Percentiles rank a stretch among this genome's conserved stretches.
These are phyloP conservation scores for Lutraria lutraria DNA, from an alignment of 2,888 invertebrate genomes.

Conservation along the genomic window DNA sequence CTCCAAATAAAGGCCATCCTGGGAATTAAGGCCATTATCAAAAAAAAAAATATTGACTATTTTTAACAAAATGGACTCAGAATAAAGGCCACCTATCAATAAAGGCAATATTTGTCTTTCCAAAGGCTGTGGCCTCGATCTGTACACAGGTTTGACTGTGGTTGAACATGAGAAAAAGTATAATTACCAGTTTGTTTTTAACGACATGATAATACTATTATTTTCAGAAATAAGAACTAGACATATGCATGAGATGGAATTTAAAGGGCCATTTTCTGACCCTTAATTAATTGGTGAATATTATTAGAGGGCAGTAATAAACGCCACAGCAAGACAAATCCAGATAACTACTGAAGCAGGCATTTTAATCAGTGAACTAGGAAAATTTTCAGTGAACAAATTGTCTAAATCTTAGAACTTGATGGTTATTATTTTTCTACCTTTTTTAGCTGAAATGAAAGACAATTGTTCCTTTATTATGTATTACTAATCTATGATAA, in stretches of 20 bases:
- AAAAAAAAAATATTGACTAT: no score
- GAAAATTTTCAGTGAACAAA: background rate
- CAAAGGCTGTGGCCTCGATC: no score
- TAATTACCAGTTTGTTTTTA: no score
- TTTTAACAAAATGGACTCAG: no score
- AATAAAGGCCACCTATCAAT: no score
- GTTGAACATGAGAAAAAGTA: no score
- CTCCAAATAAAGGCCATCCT: no score
- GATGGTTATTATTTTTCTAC: background rate
- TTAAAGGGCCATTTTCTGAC: background rate
- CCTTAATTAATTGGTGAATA: background rate
- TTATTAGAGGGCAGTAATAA: background rate
- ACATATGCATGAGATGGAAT: background rate
- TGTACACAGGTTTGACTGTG: no score
- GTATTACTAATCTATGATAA: background rate
- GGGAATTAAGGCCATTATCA: no score
- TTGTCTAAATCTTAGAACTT: background rate
- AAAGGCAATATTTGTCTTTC: no score
- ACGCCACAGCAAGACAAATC: conserved; percentile 19
- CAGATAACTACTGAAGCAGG: conserved; percentile 8
- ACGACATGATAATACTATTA: no score
- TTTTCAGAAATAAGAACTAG: no score
- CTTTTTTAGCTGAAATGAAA: conserved; percentile 22
- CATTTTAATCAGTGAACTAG: conserved; percentile 13
- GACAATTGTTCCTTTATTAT: background rate